Evolutionary conservation across 2,797 vertebrate genomes (phyloP), one percentile per base, ranked within the genome.

Genomic region (Cheirogaleus major): DNA sequence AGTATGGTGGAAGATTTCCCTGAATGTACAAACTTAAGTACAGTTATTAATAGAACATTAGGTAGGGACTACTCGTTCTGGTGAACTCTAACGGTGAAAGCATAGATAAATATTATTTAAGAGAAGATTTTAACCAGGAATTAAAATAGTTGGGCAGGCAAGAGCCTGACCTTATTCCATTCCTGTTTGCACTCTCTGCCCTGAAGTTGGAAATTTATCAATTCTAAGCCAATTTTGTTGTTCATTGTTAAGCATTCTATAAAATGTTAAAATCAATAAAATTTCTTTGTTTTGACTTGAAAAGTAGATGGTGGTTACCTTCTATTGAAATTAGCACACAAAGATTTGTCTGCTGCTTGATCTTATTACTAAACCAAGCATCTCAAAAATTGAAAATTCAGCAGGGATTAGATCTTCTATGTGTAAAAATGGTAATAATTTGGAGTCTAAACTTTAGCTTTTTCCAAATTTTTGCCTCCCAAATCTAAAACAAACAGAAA

Each of bases 401-500:
- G 22, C n/a, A 70, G 27, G 72, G 2, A 43, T 63, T 43, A 30
- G 23, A 78, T 17, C 17, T 7, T 59, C 41, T 38, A 20, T 0
- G 0, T 89, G 10, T 93, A 91, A 92, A n/a, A 89, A 81, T 15
- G 1, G 35, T 92, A 80, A 93, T 85, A 89, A 43, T 82, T 95
- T 70, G 90, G 52, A 82, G 81, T 91, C 94, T 80, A 35, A 96
- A 65, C 32, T 81, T 67, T 22, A 70, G 15, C 14, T 27, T 61
- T 89, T 72, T 75, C 50, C 30, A 72, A 52, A 84, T 61, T 48
- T 79, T 81, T 43, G 65, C 30, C 15, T 45, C 32, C 17, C 7
- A 75, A 43, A 88, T 65, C 23, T 61, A 73, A 92, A 91, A 63
- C n/a, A 95, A 92, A 59, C 20, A 41, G 80, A 84, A 90, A 85